Evolutionary conservation across 2,888 invertebrate species (phyloP).

Genomic region (Acheta domesticus): DNA sequence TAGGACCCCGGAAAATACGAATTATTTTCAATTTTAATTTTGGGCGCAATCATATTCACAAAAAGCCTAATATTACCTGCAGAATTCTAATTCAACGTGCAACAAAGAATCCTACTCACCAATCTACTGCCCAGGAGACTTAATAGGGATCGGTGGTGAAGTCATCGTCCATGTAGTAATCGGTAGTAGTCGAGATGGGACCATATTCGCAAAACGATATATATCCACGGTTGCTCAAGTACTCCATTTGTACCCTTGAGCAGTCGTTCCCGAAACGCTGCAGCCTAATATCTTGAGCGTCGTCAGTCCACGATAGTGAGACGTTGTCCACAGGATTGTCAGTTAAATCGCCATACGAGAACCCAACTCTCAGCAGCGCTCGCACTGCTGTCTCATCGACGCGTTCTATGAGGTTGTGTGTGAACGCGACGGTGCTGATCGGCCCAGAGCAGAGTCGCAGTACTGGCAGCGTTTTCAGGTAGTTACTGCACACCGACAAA

Average conservation of each 20-base stretch:
- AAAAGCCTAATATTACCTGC: no score
- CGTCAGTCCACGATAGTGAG: background rate
- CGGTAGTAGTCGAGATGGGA: no score
- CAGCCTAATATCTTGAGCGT: background rate
- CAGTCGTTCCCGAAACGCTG: rapidly evolving
- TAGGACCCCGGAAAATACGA: no score
- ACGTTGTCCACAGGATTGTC: background rate
- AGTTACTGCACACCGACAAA: background rate
- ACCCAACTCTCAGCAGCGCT: background rate
- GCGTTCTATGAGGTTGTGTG: background rate
- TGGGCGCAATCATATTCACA: no score
- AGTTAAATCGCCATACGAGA: background rate
- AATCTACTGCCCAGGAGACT: no score
- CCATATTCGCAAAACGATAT: no score
- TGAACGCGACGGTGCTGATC: background rate
- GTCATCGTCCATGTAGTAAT: no score
- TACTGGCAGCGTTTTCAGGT: background rate
- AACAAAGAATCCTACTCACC: no score
- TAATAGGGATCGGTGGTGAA: no score
- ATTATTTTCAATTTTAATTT: no score
- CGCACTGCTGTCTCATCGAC: background rate
- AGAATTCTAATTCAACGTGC: no score
- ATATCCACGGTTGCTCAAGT: no score
- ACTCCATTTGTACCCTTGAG: rapidly evolving
- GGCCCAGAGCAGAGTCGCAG: background rate